Percentiles rank a stretch among this genome's conserved stretches.
These are phyloP conservation scores for Druceiella hillmani DNA, from an alignment of 2,888 invertebrate genomes.

Conservation along the genomic window DNA sequence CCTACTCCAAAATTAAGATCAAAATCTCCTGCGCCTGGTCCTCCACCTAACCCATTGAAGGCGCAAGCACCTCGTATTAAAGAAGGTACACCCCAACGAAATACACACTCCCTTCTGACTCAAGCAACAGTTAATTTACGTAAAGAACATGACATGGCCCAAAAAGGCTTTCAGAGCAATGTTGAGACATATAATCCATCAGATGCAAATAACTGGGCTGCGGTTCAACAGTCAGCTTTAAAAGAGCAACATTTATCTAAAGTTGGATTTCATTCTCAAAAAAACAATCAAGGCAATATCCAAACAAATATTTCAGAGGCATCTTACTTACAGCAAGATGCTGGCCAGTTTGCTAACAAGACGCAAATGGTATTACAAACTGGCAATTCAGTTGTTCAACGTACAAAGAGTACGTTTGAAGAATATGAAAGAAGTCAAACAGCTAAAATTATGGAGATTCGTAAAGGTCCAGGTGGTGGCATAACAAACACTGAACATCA, in stretches of 20 bases:
- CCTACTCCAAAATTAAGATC: conserved; percentile 60
- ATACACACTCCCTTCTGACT: conserved; percentile 34
- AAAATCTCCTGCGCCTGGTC: conserved; percentile 66
- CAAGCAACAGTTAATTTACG: conserved; percentile 37
- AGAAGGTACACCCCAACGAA: conserved; percentile 42
- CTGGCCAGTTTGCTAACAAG: conserved; percentile 41
- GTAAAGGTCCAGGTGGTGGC: conserved; percentile 40
- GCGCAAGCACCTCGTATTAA: conserved; percentile 60
- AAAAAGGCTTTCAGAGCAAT: conserved; percentile 37
- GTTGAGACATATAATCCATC: conserved; percentile 33
- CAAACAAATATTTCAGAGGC: conserved; percentile 35
- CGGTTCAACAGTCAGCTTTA: conserved; percentile 42
- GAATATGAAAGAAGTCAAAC: conserved; percentile 62
- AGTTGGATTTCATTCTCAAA: conserved; percentile 44
- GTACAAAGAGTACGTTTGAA: conserved; percentile 59
- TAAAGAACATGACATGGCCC: conserved; percentile 44
- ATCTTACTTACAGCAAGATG: conserved; percentile 38
- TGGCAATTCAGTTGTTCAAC: conserved; percentile 56
- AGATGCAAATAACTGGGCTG: conserved; percentile 32
- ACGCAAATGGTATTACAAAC: conserved; percentile 51
- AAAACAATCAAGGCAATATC: conserved; percentile 38
- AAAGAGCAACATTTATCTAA: conserved; percentile 48
- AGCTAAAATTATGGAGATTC: conserved; percentile 59
- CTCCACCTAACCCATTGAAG: conserved; percentile 61
- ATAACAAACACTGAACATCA: too few species aligned